Evolutionary conservation across 1,140 invertebrate species (phyloP).

Genomic region (Pollicipes pollicipes): DNA sequence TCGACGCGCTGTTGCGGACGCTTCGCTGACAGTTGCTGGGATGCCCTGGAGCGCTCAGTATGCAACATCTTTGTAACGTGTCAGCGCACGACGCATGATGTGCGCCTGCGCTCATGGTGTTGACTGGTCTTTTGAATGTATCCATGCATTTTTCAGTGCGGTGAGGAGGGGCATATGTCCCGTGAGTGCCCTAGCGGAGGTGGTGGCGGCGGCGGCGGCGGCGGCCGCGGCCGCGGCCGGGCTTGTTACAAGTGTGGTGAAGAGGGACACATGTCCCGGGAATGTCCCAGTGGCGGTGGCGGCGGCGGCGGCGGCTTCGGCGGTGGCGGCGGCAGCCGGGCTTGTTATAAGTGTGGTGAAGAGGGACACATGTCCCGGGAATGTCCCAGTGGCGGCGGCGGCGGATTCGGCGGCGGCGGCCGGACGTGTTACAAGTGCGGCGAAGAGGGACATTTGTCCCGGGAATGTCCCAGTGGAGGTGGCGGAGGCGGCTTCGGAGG

Average conservation of each 20-base stretch:
- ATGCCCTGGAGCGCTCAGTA: too few species aligned
- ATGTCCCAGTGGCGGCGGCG: conserved; percentile 3
- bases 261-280: conserved; percentile 22
- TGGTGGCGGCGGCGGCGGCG: conserved; percentile 4
- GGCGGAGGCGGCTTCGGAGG: conserved; percentile 10
- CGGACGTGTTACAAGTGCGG: conserved; percentile 18
- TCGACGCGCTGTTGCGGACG: too few species aligned
- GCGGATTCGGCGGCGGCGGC: conserved; percentile 5
- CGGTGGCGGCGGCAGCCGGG: conserved; percentile 8
- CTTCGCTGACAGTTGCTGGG: too few species aligned
- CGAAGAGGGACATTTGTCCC: conserved; percentile 22
- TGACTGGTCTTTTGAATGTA: too few species aligned
- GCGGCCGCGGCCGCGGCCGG: neutral
- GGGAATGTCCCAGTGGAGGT: conserved; percentile 19
- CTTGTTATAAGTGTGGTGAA: conserved; percentile 21
- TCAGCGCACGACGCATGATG: too few species aligned
- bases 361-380: conserved; percentile 12
- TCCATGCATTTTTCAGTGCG: conserved; percentile 1
- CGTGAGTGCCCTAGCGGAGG: conserved; percentile 7
- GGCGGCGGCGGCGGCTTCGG: conserved; percentile 10
- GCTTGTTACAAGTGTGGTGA: conserved; percentile 21
- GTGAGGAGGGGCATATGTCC: conserved; percentile 8
- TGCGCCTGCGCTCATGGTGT: too few species aligned
- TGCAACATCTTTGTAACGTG: too few species aligned
- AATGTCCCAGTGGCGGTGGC: conserved; percentile 18